These are phyloP conservation scores for Notothenia coriiceps DNA, from an alignment of 2,113 vertebrate genomes.

Conservation along the genomic window DNA sequence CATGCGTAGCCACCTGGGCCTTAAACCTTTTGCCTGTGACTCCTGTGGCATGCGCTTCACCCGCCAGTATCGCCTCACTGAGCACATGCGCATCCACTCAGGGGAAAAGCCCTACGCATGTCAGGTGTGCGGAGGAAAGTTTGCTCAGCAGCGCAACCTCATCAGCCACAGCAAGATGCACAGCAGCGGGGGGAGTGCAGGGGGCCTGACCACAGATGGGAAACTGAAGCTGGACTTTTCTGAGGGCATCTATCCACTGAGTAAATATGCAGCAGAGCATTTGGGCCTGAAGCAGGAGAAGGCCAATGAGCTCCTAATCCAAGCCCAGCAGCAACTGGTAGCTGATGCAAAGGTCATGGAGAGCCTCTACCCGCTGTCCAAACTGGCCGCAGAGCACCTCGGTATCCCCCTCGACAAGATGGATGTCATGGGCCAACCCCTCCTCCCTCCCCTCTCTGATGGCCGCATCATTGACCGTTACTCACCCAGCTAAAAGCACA, in stretches of 20 bases:
- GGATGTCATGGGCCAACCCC: constrained; percentile 88
- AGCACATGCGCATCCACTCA: constrained; percentile 99
- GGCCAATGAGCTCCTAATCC: constrained; percentile 91
- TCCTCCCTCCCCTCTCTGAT: constrained; percentile 85
- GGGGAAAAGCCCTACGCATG: constrained; percentile 99
- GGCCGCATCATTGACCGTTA: constrained; percentile 93
- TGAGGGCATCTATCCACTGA: constrained; percentile 94
- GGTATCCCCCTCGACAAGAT: constrained; percentile 94
- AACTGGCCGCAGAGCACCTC: constrained; percentile 93
- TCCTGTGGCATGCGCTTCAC: constrained; percentile 99
- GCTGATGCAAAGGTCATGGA: constrained; percentile 94
- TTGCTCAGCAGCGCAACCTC: constrained; percentile 99
- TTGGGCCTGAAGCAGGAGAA: constrained; percentile 96
- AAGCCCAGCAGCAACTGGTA: constrained; percentile 92
- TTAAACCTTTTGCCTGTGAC: constrained; percentile 98
- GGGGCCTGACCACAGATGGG: constrained; percentile 84
- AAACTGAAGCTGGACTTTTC: constrained; percentile 94
- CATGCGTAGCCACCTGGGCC: constrained; percentile 98
- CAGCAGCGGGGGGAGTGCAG: constrained; percentile 84
- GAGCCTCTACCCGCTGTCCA: constrained; percentile 94
- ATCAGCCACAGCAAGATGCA: constrained; percentile 99
- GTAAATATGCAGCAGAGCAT: constrained; percentile 94
- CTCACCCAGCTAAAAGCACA: constrained; percentile 89
- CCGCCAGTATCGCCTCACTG: constrained; percentile 97
- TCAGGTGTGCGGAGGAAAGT: constrained; percentile 99